phyloP scores from a whole-genome alignment of 1,140 invertebrate species.

The Tetramorium simillimum region DNA sequence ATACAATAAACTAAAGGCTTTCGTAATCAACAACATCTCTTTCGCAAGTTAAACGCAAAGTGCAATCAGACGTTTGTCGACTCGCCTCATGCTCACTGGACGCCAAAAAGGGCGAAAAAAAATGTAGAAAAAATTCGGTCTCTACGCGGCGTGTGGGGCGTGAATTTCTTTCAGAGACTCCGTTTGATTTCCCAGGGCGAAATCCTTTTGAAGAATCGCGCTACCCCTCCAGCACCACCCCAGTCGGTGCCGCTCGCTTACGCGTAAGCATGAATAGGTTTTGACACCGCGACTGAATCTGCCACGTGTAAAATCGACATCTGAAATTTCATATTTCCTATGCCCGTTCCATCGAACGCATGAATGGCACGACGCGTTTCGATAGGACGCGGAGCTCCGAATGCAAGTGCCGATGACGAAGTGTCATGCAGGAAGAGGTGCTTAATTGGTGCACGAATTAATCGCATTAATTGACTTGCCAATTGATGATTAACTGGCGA shows the following conservation, averaged over 20 bases:
- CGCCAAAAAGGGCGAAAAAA: neutral
- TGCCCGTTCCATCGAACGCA: neutral
- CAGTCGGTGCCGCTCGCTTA: neutral
- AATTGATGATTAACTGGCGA: constrained; percentile 28
- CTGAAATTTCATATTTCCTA: constrained; percentile 50
- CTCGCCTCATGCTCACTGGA: neutral
- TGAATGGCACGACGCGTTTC: constrained; percentile 11
- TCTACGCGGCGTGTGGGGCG: neutral
- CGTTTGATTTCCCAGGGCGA: constrained; percentile 65
- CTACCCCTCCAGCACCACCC: neutral
- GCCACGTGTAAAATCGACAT: constrained; percentile 48
- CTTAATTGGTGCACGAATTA: constrained; percentile 40
- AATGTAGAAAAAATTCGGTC: constrained; percentile 40
- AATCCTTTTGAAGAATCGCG: constrained; percentile 59
- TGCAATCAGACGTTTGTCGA: constrained; percentile 36
- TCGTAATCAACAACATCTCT: constrained; percentile 40
- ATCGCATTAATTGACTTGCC: constrained; percentile 54
- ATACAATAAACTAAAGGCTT: neutral
- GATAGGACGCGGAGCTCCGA: neutral
- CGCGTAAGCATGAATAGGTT: constrained; percentile 47
- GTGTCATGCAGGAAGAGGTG: constrained; percentile 19
- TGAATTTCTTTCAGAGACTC: constrained; percentile 58
- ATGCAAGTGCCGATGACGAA: constrained; percentile 10
- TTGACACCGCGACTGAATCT: constrained; percentile 52
- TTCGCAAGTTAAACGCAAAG: neutral